These are phyloP conservation scores for Branchipolynoe longqiensis DNA, from an alignment of 2,888 invertebrate genomes.

Conservation along the genomic window DNA sequence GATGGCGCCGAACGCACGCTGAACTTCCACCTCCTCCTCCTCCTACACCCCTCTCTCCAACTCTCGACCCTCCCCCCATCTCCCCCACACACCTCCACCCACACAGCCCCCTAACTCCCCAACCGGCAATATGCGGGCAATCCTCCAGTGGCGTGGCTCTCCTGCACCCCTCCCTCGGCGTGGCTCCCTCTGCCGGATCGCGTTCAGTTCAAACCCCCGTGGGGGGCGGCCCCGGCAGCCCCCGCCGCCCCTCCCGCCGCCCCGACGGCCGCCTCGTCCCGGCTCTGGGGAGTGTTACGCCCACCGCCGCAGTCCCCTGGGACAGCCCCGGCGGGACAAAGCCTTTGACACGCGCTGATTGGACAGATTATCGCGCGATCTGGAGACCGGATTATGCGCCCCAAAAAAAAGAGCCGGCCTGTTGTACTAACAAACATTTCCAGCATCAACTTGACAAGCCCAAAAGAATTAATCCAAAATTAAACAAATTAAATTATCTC, in stretches of 20 bases:
- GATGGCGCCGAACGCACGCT: background rate
- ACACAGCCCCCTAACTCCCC: conserved; percentile 15
- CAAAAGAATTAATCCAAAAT: too few relatives aligned
- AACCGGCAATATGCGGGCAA: conserved; percentile 38
- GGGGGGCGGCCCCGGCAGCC: background rate
- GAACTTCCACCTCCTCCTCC: conserved; percentile 2
- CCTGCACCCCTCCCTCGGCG: conserved; percentile 8
- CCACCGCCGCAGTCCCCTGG: conserved; percentile 7
- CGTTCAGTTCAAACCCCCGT: conserved; percentile 20
- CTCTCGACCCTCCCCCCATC: background rate
- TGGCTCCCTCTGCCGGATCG: background rate
- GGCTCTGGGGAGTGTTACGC: conserved; percentile 51
- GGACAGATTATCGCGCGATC: conserved; percentile 44
- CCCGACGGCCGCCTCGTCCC: background rate
- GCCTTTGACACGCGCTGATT: conserved; percentile 55
- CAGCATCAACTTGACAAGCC: too few relatives aligned
- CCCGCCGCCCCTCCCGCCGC: background rate
- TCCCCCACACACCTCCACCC: conserved; percentile 30
- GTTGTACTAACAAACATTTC: too few relatives aligned
- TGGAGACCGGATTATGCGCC: conserved; percentile 4
- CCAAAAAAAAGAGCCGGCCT: too few relatives aligned
- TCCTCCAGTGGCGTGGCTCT: conserved; percentile 23
- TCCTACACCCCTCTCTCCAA: background rate
- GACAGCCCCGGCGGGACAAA: conserved; percentile 9
- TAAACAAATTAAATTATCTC: too few relatives aligned